Percentiles rank a stretch among this genome's conserved stretches.
phyloP scores from a whole-genome alignment of 2,113 vertebrate species.

The Saguinus imperator region DNA sequence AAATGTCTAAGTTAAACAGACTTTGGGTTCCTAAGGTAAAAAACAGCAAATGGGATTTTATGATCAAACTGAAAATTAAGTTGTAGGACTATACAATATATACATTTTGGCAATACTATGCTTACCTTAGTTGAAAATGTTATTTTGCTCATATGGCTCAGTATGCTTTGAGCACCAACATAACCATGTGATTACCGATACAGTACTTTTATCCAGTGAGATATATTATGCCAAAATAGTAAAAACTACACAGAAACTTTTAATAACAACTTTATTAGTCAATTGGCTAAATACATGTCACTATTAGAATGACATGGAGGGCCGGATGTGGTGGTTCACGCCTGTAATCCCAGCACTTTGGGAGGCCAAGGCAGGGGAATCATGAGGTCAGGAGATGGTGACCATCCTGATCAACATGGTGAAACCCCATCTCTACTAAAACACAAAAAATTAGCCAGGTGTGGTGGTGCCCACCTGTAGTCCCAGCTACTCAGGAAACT shows the following conservation, averaged over 20 bases:
- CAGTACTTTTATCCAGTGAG: not conserved
- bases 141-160: not conserved
- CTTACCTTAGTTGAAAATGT: not conserved
- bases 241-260: not conserved
- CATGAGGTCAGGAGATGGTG: too few species aligned
- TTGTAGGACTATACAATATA: not conserved
- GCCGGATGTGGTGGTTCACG: too few species aligned
- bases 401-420: too few species aligned
- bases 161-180: not conserved
- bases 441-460: too few species aligned
- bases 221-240: not conserved
- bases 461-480: too few species aligned
- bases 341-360: too few species aligned
- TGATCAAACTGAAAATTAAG: constrained; percentile 54
- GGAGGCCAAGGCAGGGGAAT: too few species aligned
- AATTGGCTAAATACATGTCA: not conserved
- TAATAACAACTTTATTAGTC: not conserved
- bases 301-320: not conserved
- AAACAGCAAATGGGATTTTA: constrained; percentile 29
- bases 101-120: not conserved
- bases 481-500: too few species aligned
- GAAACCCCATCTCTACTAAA: too few species aligned
- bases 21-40: not conserved
- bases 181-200: not conserved
- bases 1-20: constrained; percentile 58